phyloP scores from a whole-genome alignment of 2,888 invertebrate species.

The Stenichneumon culpator region DNA sequence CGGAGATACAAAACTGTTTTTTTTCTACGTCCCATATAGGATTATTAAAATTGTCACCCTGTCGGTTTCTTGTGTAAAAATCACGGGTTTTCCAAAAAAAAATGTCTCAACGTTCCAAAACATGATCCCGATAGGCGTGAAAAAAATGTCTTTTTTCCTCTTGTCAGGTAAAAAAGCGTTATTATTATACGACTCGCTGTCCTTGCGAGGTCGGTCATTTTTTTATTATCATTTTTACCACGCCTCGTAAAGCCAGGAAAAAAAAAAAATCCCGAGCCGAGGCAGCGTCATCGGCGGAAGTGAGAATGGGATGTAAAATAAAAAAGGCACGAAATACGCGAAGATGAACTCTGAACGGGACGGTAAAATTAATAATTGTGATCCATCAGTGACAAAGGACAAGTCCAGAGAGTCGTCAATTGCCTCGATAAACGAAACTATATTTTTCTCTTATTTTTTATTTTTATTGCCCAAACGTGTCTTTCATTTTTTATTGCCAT shows the following conservation, averaged over 20 bases:
- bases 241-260: neutral
- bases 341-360: slow-evolving; percentile 15
- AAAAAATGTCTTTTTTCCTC: neutral
- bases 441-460: neutral
- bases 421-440: slow-evolving; percentile 40
- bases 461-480: neutral
- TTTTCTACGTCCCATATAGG: no score
- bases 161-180: neutral
- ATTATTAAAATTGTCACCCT: no score
- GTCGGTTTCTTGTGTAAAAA: no score
- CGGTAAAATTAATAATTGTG: slow-evolving; percentile 38
- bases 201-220: neutral
- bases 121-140: neutral
- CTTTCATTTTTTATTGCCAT: neutral
- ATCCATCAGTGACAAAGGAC: slow-evolving; percentile 20
- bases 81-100: no score
- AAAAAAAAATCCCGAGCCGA: neutral
- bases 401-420: slow-evolving; percentile 19
- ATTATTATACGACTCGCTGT: slow-evolving; percentile 1
- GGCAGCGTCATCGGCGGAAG: neutral
- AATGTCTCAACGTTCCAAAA: no score
- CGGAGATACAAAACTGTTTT: no score
- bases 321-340: slow-evolving; percentile 12
- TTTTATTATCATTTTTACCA: slow-evolving; percentile 6
- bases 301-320: neutral